Evolutionary conservation across 2,888 invertebrate genomes (phyloP).

Genomic region (Alitta virens): DNA sequence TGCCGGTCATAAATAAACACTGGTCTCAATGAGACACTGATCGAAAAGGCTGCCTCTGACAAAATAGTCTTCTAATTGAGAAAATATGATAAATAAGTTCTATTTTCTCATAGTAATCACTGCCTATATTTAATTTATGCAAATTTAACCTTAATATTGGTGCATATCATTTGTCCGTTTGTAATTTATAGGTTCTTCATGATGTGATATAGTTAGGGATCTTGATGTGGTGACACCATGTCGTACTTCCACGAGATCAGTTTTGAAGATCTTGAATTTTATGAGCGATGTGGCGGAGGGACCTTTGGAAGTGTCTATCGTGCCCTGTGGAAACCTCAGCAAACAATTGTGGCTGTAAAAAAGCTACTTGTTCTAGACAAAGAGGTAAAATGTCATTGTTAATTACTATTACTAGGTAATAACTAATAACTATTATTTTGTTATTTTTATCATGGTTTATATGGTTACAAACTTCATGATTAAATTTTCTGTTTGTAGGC

Average conservation of each 20-base stretch:
- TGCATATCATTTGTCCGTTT: too few species aligned
- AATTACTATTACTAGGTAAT: not conserved
- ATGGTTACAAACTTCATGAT: not conserved
- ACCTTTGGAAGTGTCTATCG: conserved; percentile 58
- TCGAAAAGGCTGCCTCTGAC: too few species aligned
- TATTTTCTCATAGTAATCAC: too few species aligned
- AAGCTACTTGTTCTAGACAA: conserved; percentile 55
- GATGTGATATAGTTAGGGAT: not conserved
- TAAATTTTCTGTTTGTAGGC: conserved; percentile 45
- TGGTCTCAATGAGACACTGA: too few species aligned
- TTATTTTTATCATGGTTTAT: not conserved
- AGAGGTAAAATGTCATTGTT: conserved; percentile 44
- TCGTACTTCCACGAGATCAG: conserved; percentile 44
- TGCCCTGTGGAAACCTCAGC: conserved; percentile 53
- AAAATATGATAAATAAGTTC: too few species aligned
- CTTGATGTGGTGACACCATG: conserved; percentile 10
- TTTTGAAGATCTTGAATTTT: conserved; percentile 54
- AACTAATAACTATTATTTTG: too few species aligned
- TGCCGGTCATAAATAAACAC: too few species aligned
- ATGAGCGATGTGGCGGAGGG: conserved; percentile 57
- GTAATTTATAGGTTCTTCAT: too few species aligned
- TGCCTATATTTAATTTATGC: too few species aligned
- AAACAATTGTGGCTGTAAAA: conserved; percentile 57
- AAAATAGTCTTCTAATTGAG: too few species aligned
- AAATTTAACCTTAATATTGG: too few species aligned